Conservation (phyloP, 2,113 vertebrate genomes). For the Tragelaphus scriptus region DNA sequence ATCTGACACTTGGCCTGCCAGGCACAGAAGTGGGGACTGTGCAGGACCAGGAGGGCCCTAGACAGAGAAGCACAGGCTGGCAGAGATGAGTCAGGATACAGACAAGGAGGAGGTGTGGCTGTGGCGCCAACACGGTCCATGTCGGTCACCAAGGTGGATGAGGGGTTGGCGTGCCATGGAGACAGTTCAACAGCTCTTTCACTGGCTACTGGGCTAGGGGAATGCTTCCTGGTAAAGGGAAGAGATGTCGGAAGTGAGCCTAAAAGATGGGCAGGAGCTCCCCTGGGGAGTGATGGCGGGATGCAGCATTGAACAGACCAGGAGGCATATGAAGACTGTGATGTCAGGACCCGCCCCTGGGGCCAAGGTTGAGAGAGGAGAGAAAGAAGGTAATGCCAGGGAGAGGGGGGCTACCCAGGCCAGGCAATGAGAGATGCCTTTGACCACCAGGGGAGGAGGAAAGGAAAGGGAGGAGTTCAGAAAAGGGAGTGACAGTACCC, state of each 20-base stretch:
- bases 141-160: accelerated
- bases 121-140: accelerated
- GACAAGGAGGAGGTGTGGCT: accelerated
- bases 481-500: accelerated
- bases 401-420: neutral
- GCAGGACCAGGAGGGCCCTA: neutral
- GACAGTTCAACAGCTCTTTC: neutral
- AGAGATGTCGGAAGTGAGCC: accelerated
- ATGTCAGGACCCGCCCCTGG: neutral
- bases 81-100: too few species aligned
- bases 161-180: accelerated
- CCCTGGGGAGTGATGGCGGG: accelerated
- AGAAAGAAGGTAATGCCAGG: neutral
- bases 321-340: too few species aligned
- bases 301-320: accelerated
- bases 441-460: neutral
- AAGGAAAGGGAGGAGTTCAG: too few species aligned
- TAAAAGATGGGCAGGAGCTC: neutral
- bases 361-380: neutral
- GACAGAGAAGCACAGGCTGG: neutral
- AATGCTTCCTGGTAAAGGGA: neutral
- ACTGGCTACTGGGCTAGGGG: neutral
- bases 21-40: too few species aligned
- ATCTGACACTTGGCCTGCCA: accelerated
- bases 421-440: accelerated